These are phyloP conservation scores for Platerodrilus igneus DNA, from an alignment of 2,888 invertebrate species.

Conservation along the genomic window DNA sequence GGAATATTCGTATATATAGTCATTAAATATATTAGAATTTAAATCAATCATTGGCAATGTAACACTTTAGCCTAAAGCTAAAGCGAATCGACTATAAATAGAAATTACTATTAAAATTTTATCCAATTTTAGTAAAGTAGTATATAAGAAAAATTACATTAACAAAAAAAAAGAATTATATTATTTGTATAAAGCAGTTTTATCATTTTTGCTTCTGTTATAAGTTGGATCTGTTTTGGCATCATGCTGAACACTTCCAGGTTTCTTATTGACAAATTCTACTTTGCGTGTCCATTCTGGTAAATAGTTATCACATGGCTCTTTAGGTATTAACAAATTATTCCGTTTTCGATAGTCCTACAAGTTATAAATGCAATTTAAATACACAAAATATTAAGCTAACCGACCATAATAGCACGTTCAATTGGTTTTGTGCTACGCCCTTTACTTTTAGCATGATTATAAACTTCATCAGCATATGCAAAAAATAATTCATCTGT, in stretches of 20 bases:
- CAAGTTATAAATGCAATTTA: too few relatives aligned
- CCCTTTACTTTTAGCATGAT: slow-evolving; percentile 46
- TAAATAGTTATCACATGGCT: not conserved
- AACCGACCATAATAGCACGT: slow-evolving; percentile 47
- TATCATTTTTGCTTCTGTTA: not conserved
- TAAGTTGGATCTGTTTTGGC: slow-evolving; percentile 5
- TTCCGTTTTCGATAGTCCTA: slow-evolving; percentile 3
- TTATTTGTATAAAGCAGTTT: slow-evolving; percentile 1
- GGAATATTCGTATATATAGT: too few relatives aligned
- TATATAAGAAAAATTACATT: not conserved
- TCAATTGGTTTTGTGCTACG: slow-evolving; percentile 49
- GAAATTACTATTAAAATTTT: too few relatives aligned
- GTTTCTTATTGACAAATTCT: slow-evolving; percentile 1
- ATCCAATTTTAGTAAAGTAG: too few relatives aligned
- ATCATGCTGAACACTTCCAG: slow-evolving; percentile 2
- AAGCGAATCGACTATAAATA: too few relatives aligned
- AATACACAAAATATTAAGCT: too few relatives aligned
- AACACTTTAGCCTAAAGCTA: too few relatives aligned
- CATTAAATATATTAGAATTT: too few relatives aligned
- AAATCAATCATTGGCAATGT: too few relatives aligned
- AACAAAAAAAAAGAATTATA: not conserved
- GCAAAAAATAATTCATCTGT: slow-evolving; percentile 53
- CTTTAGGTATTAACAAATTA: not conserved
- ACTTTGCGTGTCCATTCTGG: not conserved
- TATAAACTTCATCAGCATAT: slow-evolving; percentile 50